Conservation (phyloP, 2,888 invertebrate genomes). For the Drosophila meridiana region DNA sequence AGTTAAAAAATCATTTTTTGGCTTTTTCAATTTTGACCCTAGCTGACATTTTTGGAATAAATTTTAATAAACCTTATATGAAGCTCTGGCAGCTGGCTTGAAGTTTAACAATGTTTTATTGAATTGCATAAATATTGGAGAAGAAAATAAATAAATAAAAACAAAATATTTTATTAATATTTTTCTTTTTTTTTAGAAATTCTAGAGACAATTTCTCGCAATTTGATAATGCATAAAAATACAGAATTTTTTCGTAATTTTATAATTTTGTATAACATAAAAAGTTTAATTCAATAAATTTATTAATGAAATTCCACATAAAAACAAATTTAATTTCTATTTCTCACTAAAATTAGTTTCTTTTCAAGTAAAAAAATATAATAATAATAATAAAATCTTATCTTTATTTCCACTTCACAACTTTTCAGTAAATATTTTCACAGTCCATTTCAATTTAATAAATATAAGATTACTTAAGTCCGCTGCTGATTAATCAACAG, state of each 20-base stretch:
- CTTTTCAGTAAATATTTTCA: slow-evolving; percentile 6
- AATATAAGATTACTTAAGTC: background rate
- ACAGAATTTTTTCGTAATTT: too few relatives aligned
- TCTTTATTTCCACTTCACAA: background rate
- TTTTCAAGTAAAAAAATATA: background rate
- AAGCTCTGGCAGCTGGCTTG: background rate
- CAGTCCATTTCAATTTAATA: slow-evolving; percentile 18
- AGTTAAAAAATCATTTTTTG: slow-evolving; percentile 21
- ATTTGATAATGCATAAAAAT: too few relatives aligned
- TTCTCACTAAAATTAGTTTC: background rate
- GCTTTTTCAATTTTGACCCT: slow-evolving; percentile 37
- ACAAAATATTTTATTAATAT: too few relatives aligned
- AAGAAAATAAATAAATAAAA: too few relatives aligned
- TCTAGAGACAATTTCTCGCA: background rate
- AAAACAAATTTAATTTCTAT: too few relatives aligned
- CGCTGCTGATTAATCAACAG: slow-evolving; percentile 4
- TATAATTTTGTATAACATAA: too few relatives aligned
- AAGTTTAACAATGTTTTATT: background rate
- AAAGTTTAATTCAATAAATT: too few relatives aligned
- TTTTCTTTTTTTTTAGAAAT: too few relatives aligned
- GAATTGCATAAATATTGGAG: background rate
- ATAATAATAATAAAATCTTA: background rate
- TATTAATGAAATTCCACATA: too few relatives aligned
- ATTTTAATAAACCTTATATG: slow-evolving; percentile 40
- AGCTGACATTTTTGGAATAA: slow-evolving; percentile 50